Conservation (phyloP, 2,797 vertebrate genomes). For the Sternarchorhynchus goeldii region DNA sequence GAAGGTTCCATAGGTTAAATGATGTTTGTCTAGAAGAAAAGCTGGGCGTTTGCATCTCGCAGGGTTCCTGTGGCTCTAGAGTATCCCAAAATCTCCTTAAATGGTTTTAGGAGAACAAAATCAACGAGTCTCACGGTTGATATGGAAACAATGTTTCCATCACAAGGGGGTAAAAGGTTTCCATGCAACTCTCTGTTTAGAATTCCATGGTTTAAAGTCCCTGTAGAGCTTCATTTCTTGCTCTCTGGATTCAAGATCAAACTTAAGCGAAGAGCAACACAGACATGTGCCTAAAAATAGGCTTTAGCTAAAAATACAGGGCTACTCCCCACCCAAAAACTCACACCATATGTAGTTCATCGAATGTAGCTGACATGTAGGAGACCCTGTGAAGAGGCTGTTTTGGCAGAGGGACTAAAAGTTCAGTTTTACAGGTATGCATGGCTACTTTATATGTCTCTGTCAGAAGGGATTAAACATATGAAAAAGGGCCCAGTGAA, state of each 20-base stretch:
- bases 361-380: neutral
- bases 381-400: neutral
- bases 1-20: neutral
- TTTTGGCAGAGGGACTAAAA: neutral
- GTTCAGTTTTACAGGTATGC: neutral
- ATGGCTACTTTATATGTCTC: neutral
- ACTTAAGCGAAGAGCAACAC: conserved; percentile 48
- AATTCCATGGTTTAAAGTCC: conserved; percentile 47
- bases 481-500: neutral
- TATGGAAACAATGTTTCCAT: conserved; percentile 42
- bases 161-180: neutral
- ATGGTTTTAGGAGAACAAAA: conserved; percentile 50
- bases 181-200: conserved; percentile 41
- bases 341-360: neutral
- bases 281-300: conserved; percentile 62
- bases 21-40: neutral
- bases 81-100: conserved; percentile 54
- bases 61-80: conserved; percentile 33
- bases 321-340: neutral
- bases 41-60: conserved; percentile 10
- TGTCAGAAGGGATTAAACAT: neutral
- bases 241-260: conserved; percentile 51
- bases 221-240: conserved; percentile 45
- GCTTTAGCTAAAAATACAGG: conserved; percentile 12
- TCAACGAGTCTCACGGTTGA: conserved; percentile 39